phyloP scores from a whole-genome alignment of 92 coral and sea anemone species.

The Zoanthus sansibaricus region DNA sequence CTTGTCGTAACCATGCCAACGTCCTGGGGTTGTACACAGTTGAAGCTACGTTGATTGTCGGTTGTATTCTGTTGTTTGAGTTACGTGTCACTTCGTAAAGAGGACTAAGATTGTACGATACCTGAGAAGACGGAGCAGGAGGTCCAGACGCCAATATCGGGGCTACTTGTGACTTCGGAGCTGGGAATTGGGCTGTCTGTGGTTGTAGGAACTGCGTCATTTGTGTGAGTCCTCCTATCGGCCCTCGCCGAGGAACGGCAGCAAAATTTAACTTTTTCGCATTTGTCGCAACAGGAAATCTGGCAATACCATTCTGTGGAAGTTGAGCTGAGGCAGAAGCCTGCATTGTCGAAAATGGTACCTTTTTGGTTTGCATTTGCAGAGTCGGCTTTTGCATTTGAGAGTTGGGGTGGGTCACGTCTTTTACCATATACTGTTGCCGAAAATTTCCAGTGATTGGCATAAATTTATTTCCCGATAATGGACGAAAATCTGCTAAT shows the following conservation, averaged over 20 bases:
- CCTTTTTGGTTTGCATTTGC: background rate
- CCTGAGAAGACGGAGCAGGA: slow-evolving; percentile 20
- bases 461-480: background rate
- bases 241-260: background rate
- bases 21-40: slow-evolving; percentile 33
- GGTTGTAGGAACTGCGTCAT: background rate
- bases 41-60: slow-evolving; percentile 10
- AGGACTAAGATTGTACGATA: slow-evolving; percentile 19
- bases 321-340: slow-evolving; percentile 32
- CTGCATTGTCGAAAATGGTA: slow-evolving; percentile 33
- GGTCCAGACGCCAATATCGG: background rate
- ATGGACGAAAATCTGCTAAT: background rate
- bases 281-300: background rate
- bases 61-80: background rate
- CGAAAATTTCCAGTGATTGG: background rate
- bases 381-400: background rate
- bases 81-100: background rate
- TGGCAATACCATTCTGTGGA: background rate
- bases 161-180: background rate
- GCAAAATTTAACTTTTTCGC: slow-evolving; percentile 5
- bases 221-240: background rate
- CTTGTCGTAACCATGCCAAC: slow-evolving; percentile 46
- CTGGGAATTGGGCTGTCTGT: slow-evolving; percentile 5
- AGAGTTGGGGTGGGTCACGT: background rate
- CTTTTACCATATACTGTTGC: background rate